Evolutionary conservation across 2,797 vertebrate genomes (phyloP).

Genomic region (Salmo trutta): DNA sequence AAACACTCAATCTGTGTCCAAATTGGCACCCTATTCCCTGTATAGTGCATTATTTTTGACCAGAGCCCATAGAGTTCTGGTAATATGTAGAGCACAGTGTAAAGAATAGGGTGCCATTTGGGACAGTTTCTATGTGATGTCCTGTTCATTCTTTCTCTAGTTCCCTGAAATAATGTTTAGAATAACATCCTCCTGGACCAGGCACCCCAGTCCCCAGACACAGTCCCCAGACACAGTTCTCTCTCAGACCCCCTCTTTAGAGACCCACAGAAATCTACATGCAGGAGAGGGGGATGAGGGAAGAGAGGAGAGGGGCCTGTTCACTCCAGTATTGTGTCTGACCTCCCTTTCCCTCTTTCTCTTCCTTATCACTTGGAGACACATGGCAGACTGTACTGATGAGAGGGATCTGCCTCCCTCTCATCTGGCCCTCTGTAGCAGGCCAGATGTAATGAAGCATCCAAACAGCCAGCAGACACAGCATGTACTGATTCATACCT

Average conservation of each 20-base stretch:
- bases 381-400: constrained; percentile 16
- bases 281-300: no score
- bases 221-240: no score
- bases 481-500: constrained; percentile 37
- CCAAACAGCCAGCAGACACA: constrained; percentile 25
- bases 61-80: no score
- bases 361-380: constrained; percentile 45
- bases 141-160: not conserved
- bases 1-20: not conserved
- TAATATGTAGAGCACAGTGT: no score
- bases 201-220: not conserved
- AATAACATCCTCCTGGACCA: not conserved
- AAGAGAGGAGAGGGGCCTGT: not conserved
- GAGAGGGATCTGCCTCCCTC: no score
- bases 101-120: no score
- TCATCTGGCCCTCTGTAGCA: constrained; percentile 18
- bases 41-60: no score
- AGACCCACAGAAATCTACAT: not conserved
- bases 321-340: constrained; percentile 17
- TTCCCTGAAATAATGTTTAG: not conserved
- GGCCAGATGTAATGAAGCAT: constrained; percentile 48
- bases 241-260: no score
- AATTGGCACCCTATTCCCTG: no score
- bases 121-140: not conserved
- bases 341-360: constrained; percentile 15